Evolutionary conservation across 2,797 vertebrate genomes (phyloP), one percentile per base, ranked within the genome.

Genomic region (Tenualosa ilisha): DNA sequence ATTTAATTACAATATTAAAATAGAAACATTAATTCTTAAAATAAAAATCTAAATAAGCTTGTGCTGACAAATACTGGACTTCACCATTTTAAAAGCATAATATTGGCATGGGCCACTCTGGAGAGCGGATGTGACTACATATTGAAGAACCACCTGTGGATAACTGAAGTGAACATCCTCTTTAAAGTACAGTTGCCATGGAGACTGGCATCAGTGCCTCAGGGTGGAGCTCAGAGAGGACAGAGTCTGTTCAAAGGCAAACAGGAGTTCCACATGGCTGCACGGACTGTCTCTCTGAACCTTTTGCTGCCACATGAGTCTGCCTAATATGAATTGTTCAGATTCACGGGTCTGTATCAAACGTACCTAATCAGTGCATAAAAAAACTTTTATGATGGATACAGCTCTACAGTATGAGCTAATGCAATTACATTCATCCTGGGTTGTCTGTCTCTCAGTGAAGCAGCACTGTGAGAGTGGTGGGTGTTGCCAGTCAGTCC

Each of bases 81-180:
- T 37, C 31, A 72, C 31, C 31, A 75, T 37, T 17, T 20, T 17
- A 40, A 26, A 5, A 15, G 2, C 4, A 40, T 43, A 40, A 17
- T 72, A 72, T 72, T 72, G 65, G 6, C n/a, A 31, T 8, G 3
- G 61, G n/a, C 61, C 61, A 9, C 9, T 65, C 65, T 37, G 68
- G 17, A 43, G 68, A 13, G 24, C 6, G 31, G 37, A 75, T 75
- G 31, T 43, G 15, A 75, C 40, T 75, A 20, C 31, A 75, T 40
- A 15, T 75, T 43, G 68, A 75, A 81, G 20, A 87, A 54, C 72
- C 85, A 86, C 83, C 82, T 84, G 83, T 86, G 50, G 6, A 87
- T 75, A 84, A 84, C 43, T 65, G 6, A 65, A 79, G 54, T 40
- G 72, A 81, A 81, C 82, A 40, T 82, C 61, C 24, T 54, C 82